A percentile compares a stretch with the other conserved stretches of the same genome.
These are phyloP conservation scores for Myotis yumanensis DNA, from an alignment of 2,113 vertebrate species.

Conservation along the genomic window DNA sequence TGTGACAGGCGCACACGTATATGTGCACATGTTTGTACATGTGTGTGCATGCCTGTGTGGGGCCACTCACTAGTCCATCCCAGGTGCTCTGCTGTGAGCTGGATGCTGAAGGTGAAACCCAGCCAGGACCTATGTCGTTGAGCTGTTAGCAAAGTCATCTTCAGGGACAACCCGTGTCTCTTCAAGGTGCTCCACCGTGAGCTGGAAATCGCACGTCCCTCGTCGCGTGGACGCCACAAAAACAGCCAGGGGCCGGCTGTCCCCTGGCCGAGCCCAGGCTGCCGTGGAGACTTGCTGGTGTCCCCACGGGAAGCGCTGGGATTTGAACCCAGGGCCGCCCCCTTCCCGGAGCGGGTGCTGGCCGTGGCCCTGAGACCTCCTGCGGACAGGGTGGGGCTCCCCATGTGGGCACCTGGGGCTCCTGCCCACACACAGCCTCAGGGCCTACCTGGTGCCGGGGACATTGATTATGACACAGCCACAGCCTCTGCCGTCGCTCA, in stretches of 20 bases:
- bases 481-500: not conserved
- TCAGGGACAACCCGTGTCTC: fast-evolving
- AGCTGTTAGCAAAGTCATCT: not conserved
- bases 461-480: fast-evolving
- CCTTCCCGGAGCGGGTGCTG: too few species aligned
- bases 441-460: too few species aligned
- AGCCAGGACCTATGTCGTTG: fast-evolving
- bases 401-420: too few species aligned
- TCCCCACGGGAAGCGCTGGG: not conserved
- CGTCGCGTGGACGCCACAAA: fast-evolving
- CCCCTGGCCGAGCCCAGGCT: not conserved
- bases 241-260: fast-evolving
- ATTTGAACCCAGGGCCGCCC: fast-evolving
- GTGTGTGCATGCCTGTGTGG: not conserved
- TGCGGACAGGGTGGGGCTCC: fast-evolving
- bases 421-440: too few species aligned
- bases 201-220: not conserved
- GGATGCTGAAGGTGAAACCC: fast-evolving
- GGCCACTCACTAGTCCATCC: fast-evolving
- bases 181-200: not conserved
- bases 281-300: fast-evolving
- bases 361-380: not conserved
- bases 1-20: not conserved
- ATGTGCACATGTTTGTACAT: too few species aligned
- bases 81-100: not conserved